Percentiles rank a stretch among this genome's conserved stretches.
phyloP scores from a whole-genome alignment of 2,888 invertebrate species.

The Zonitis immaculata region DNA sequence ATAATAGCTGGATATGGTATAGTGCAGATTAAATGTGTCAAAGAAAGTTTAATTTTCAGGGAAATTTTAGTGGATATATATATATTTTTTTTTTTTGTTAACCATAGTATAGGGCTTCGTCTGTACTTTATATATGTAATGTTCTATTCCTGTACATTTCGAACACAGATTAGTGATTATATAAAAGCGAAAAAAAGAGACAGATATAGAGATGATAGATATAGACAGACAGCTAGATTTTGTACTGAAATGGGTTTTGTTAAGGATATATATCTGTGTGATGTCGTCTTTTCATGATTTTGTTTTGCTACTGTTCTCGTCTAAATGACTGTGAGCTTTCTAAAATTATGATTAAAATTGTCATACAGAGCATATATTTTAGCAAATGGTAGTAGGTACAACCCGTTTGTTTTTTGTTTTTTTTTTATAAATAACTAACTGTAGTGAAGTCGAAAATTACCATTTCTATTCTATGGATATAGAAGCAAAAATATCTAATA shows the following conservation, averaged over 20 bases:
- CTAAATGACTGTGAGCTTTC: slow-evolving; percentile 43
- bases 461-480: too few relatives aligned
- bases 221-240: slow-evolving; percentile 16
- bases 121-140: slow-evolving; percentile 32
- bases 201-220: background rate
- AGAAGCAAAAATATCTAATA: too few relatives aligned
- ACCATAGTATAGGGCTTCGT: slow-evolving; percentile 43
- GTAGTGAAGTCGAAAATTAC: too few relatives aligned
- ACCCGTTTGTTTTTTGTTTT: too few relatives aligned
- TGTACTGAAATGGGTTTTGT: slow-evolving; percentile 41
- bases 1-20: slow-evolving; percentile 26
- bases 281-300: slow-evolving; percentile 40
- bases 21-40: slow-evolving; percentile 46
- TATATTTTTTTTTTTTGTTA: slow-evolving; percentile 38
- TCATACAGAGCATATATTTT: slow-evolving; percentile 28
- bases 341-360: slow-evolving; percentile 44
- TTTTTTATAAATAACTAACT: too few relatives aligned
- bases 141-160: background rate
- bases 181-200: too few relatives aligned
- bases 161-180: slow-evolving; percentile 35
- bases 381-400: too few relatives aligned
- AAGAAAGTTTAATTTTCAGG: slow-evolving; percentile 50
- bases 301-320: slow-evolving; percentile 34
- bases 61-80: slow-evolving; percentile 50
- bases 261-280: slow-evolving; percentile 39